Evolutionary conservation across 2,888 invertebrate genomes (phyloP), one percentile per base, ranked within the genome.

Genomic region (Pyralis farinalis): DNA sequence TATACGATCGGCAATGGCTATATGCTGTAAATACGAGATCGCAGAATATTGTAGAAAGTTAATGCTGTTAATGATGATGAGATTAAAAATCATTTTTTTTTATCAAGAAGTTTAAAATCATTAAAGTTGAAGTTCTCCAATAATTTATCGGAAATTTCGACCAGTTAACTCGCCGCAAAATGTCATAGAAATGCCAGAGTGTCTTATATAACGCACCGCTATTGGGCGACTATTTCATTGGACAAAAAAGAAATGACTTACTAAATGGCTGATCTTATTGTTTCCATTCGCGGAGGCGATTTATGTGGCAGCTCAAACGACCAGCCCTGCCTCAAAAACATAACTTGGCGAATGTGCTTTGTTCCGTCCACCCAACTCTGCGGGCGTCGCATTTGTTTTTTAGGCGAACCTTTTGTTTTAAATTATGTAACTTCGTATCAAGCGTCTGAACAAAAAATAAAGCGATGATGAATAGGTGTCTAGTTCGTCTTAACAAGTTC

Each of bases 281-380:
- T 85, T 84, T 77, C 72, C 71, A 67, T 63, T 71, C 72, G 63
- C 64, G 61, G 63, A 46, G 60, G 64, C 72, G 77, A 88, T 87
- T 87, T 87, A 87, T 87, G 86, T 70, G 85, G 78, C 78, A 67
- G 72, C 66, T 72, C 63, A 69, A 82, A 78, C 71, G 68, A 67
- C 60, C 71, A 63, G 63, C 63, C 69, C 73, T 74, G 74, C 71
- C 67, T 68, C 33, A 73, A 71, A 71, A 75, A 75, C 71, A 76
- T 70, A 76, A 73, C 74, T 72, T 70, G 68, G 69, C 71, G 57
- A 75, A 74, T 63, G 50, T 46, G 69, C 81, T 80, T 82, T 84
- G 78, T 83, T 77, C 74, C 33, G 28, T 66, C 63, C 50, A 55
- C 62, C 68, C 68, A 73, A 66, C 76, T 69, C 78, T 60, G 67